Base-by-base conservation (phyloP, 2,797 vertebrate species). In the Cyclura pinguis region DNA sequence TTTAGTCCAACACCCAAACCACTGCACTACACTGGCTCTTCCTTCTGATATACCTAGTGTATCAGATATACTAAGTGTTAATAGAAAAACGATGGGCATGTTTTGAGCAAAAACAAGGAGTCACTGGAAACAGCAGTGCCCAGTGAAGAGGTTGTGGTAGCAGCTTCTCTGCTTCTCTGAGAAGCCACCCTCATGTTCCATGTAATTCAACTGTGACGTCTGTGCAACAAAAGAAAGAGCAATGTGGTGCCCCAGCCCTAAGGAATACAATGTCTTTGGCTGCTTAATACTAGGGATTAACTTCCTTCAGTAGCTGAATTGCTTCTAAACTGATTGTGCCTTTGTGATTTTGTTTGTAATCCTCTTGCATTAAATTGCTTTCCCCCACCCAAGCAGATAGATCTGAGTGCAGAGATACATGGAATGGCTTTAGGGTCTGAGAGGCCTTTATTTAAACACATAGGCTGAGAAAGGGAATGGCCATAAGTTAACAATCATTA, bases 321-420 rank as follows among this genome's bases (percentile, higher is more conserved):
- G 67, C 77, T 74, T 9, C 20, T n/a, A 64, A 67, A 77, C 55
- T 83, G 80, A 84, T 55, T 42, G 57, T 32, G 59, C 59, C 69
- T 90, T 83, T 90, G 80, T 84, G 57, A 84, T 83, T 90, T 90
- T 83, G 24, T 87, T 67, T 80, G 64, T 82, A 91, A 91, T 89
- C 87, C 88, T 86, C 69, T 82, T 85, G 67, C 84, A 57, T 27
- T 82, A 89, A 86, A 89, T 83, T 83, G 59, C 76, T 88, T 88
- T 85, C 27, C 35, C 42, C 55, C 64, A 55, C 35, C n/a, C 52
- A 86, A 55, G 27, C 84, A 86, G 77, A 57, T 55, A 82, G 69
- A 82, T 57, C 12, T 67, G 84, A 82, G 78, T 86, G 47, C 35
- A 86, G 77, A 85, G 32, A 9, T 42, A 52, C 18, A 10, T 1